Base-by-base conservation (phyloP, 92 coral and sea anemone genomes). In the Metridium senile region DNA sequence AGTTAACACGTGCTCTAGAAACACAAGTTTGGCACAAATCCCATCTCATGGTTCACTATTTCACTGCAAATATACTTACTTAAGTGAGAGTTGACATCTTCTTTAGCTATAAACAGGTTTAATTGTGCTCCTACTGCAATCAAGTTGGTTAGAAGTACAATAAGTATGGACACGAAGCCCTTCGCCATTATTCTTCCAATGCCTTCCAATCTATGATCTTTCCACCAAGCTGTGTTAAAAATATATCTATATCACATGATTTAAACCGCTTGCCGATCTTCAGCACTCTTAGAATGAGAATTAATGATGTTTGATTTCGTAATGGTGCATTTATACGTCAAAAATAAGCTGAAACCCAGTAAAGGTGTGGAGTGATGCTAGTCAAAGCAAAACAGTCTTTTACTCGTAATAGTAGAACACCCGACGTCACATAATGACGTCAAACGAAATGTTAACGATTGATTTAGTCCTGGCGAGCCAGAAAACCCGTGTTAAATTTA, bases 71-170 rank as follows among this genome's bases (percentile, higher is more conserved):
- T 47, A 35, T 91, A 91, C 97, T 89, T 87, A 91, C 97, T 89
- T 66, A 91, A 79, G 33, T 84, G 67, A 4, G 73, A 61, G 39
- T 80, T 91, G 32, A 89, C 91, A 79, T 85, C 87, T 57, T 80
- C 70, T 81, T 89, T 80, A 62, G 93, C 69, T 21, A 89, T 65
- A 76, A 76, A 91, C 20, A 91, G 75, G 78, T 89, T 82, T 67
- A 91, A 68, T 25, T 89, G 91, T 34, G 91, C 97, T 75, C 47
- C 33, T 33, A 76, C 85, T 23, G 26, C 58, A 28, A 54, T 13
- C 7, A 39, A 69, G 11, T 71, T 58, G 23, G 68, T 65, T 28
- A 81, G 35, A 11, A 76, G 52, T 11, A 74, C 17, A 11, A 67
- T 47, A 39, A 65, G 23, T 57, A 58, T 7, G 62, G 21, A 33